Conservation (phyloP, 2,797 vertebrate genomes). For the Yasuhikotakia modesta region DNA sequence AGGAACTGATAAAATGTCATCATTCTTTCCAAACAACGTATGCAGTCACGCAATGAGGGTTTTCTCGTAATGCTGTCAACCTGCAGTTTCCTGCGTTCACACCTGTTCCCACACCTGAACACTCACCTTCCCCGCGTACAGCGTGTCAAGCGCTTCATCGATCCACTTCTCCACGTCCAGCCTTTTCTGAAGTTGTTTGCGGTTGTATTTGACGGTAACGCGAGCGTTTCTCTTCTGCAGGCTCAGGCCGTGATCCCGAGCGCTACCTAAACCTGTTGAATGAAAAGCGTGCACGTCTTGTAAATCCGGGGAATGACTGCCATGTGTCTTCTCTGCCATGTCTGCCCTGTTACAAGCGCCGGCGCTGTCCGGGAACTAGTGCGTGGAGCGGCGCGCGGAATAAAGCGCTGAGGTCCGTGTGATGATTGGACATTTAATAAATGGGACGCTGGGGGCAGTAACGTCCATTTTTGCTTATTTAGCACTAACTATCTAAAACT, state of each 20-base stretch:
- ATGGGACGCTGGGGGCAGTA: not conserved
- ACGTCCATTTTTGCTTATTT: not conserved
- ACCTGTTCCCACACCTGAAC: not conserved
- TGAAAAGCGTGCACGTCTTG: slow-evolving; percentile 8
- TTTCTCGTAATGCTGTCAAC: not conserved
- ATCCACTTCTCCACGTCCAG: slow-evolving; percentile 92
- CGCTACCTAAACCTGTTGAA: slow-evolving; percentile 4
- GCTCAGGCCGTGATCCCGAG: slow-evolving; percentile 57
- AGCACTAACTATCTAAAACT: not conserved
- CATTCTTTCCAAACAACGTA: slow-evolving; percentile 6
- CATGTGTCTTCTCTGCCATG: slow-evolving; percentile 46
- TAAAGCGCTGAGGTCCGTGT: not conserved
- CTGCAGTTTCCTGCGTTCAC: not conserved
- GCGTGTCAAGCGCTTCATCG: slow-evolving; percentile 80
- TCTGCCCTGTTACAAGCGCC: slow-evolving; percentile 42
- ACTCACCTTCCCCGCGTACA: slow-evolving; percentile 83
- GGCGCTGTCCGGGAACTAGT: not conserved
- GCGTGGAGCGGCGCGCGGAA: not conserved
- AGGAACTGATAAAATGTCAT: slow-evolving; percentile 18
- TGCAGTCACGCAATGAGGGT: too few species aligned
- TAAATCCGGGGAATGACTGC: not conserved
- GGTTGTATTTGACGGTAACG: slow-evolving; percentile 91
- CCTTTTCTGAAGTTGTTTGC: slow-evolving; percentile 86
- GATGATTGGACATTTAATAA: slow-evolving; percentile 9
- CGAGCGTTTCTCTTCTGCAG: slow-evolving; percentile 83